Base-by-base conservation (phyloP, 2,797 vertebrate genomes). In the Percopsis omiscomaycus region DNA sequence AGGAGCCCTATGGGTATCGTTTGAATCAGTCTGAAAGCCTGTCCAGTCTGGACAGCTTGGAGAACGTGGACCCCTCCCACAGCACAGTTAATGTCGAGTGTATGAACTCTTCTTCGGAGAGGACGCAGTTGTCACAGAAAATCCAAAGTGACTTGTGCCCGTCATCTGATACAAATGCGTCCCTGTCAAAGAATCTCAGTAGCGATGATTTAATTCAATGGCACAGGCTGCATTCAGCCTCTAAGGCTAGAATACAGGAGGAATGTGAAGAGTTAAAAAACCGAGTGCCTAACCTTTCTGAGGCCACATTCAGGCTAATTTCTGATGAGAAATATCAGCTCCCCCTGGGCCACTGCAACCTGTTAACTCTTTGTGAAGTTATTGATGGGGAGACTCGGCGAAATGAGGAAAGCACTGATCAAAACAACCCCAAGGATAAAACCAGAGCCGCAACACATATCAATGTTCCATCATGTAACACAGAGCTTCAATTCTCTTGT, bases 11-110 rank as follows among this genome's bases (percentile, higher is more conserved):
- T 75, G 77, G 91, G 69, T 87, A 90, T 73, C 86, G 91, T 67
- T 81, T 86, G 82, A 84, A 85, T 64, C 84, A 83, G 75, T 93
- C 93, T 68, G 94, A 94, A 76, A 96, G 93, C 64, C 73, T 95
- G 59, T 94, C 87, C 14, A 96, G 94, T 85, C 83, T 92, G 78
- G 96, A 98, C 87, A 98, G 96, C 80, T 92, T 98, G 81, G 96
- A 98, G 64, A 89, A 82, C 67, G 91, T 90, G 64, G 89, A 92
- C 9, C 79, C 57, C 80, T 88, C 88, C 78, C 85, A 80, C 64
- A 79, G 71, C 67, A 66, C 66, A 69, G 75, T 79, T 61, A 37
- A 67, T 3, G 74, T 15, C 69, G 84, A 84, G 67, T 81, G 63
- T 4, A 71, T 81, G 62, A 79, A 72, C 56, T 77, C 85, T 45